Evolutionary conservation across 2,888 invertebrate genomes (phyloP), one percentile per base, ranked within the genome.

Genomic region (Carpatolechia fugitivella): DNA sequence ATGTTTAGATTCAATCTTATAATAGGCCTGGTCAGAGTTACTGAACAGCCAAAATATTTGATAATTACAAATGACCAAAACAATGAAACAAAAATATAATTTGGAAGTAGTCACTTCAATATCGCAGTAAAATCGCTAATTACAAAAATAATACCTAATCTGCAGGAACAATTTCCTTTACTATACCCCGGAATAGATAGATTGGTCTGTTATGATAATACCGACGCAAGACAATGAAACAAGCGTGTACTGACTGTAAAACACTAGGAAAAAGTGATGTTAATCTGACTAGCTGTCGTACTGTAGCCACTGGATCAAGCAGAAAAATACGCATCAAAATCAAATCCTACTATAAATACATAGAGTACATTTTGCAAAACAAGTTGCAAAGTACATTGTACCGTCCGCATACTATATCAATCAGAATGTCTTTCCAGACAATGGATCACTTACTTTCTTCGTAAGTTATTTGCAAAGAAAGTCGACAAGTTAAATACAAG

Each of bases 371-470:
- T 29, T 24, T 44, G 13, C n/a, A 11, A 13, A 44, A 29, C 24
- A 13, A 24, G n/a, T 13, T 13, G n/a, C 0, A 13, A 13, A 44
- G 44, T 44, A 24, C 49, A 49, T 38, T 51, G 44, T 40, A 18
- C 33, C 13, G n/a, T 14, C 29, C 29, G 50, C 50, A 50, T 44
- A 44, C n/a, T 44, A 46, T 59, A 59, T 59, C 56, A 60, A 58
- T 59, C 58, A 49, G 31, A n/a, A 31, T 52, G 56, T 44, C 54
- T 55, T 57, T 50, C 41, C 57, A 59, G 38, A 59, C 61, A 61
- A 61, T 61, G 51, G 56, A 54, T 52, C 38, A 29, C 50, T 60
- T 61, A 29, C 50, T 61, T 61, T 61, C 59, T 56, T 58, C 52
- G 31, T 53, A 48, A 61, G 44, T 56, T 57, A 57, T 58, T 49